Conservation (phyloP, 2,113 vertebrate species). For the Lipophrys pholis region DNA sequence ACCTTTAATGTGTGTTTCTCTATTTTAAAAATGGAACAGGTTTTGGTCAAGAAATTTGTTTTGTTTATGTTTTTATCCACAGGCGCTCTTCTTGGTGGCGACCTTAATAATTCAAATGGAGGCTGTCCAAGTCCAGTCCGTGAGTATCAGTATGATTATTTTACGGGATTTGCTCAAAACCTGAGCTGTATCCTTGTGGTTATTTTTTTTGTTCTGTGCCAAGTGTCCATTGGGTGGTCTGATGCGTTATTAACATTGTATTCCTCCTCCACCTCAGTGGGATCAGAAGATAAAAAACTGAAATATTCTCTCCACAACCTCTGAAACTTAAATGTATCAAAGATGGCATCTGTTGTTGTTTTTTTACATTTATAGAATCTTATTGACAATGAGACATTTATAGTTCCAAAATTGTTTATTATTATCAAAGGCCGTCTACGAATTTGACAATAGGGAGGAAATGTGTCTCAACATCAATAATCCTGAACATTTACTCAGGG, state of each 20-base stretch:
- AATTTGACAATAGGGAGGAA: not conserved
- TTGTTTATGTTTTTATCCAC: slow-evolving; percentile 25
- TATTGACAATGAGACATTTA: not conserved
- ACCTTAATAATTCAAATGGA: slow-evolving; percentile 93
- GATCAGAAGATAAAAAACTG: slow-evolving; percentile 33
- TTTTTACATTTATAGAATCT: no score
- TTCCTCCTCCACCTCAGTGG: slow-evolving; percentile 35
- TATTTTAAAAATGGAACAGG: no score
- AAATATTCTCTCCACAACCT: no score
- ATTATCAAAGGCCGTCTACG: not conserved
- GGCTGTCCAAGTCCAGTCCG: slow-evolving; percentile 96
- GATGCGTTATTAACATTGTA: slow-evolving; percentile 22
- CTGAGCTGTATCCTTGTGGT: slow-evolving; percentile 2
- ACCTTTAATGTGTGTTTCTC: no score
- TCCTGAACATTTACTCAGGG: not conserved
- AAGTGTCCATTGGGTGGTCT: slow-evolving; percentile 23
- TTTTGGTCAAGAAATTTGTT: no score
- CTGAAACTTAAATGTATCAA: no score
- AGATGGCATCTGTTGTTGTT: no score
- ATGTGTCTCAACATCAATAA: slow-evolving; percentile 19
- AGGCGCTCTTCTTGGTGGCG: slow-evolving; percentile 96
- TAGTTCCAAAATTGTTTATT: not conserved
- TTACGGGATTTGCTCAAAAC: slow-evolving; percentile 5
- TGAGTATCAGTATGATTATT: slow-evolving; percentile 80
- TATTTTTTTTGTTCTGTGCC: slow-evolving; percentile 10